A percentile compares a stretch with the other conserved stretches of the same genome.
Evolutionary conservation across 2,113 vertebrate species (phyloP).

Genomic region (cattle (Bos taurus)): DNA sequence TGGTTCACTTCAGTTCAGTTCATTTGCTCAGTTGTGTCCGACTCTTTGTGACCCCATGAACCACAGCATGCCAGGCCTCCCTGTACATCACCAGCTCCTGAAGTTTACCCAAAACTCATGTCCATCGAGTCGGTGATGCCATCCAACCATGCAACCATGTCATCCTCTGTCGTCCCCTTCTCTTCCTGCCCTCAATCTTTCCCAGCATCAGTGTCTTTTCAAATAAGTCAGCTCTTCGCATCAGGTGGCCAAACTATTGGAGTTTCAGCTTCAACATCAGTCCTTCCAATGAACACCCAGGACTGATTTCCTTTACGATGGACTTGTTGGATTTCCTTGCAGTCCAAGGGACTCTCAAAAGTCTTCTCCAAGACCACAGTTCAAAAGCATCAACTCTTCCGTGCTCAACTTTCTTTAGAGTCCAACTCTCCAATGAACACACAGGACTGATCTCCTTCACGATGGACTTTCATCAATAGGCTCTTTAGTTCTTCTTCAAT

Average conservation of each 20-base stretch:
- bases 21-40: not conserved
- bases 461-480: not conserved
- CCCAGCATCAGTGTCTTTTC: not conserved
- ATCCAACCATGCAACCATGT: not conserved
- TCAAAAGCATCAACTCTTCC: not conserved
- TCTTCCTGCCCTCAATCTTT: not conserved
- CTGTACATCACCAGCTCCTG: not conserved
- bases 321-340: not conserved
- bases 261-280: not conserved
- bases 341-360: not conserved
- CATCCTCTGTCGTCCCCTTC: not conserved
- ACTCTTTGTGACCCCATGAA: not conserved
- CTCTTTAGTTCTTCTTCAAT: not conserved
- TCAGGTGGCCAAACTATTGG: not conserved
- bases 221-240: not conserved
- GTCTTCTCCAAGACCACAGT: not conserved
- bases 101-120: not conserved
- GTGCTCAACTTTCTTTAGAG: not conserved
- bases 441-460: not conserved
- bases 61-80: rapidly evolving
- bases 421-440: not conserved
- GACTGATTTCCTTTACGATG: not conserved
- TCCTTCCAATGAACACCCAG: not conserved
- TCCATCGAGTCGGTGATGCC: not conserved
- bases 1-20: not conserved